Evolutionary conservation across 2,113 vertebrate species (phyloP), one percentile per base, ranked within the genome.

Genomic region (Paracanthobrama guichenoti): DNA sequence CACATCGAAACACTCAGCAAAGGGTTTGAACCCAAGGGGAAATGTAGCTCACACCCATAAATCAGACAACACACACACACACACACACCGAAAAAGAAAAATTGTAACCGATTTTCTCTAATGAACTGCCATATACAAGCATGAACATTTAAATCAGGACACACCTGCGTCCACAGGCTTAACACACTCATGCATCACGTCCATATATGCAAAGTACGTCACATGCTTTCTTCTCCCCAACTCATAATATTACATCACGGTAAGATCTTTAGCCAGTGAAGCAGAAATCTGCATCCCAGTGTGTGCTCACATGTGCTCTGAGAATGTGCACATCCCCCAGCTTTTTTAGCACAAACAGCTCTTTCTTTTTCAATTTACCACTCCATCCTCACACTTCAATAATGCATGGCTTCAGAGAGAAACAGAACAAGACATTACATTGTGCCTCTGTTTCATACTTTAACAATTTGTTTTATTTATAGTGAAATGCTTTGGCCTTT

Each of bases 361-460:
- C 71, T 81, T 79, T 20, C 28, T 79, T 77, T 85, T 85, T 46
- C 80, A 72, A 64, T 80, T 85, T 79, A 82, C 72, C 84, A 66
- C 55, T 74, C 67, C 59, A 74, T 79, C 71, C 31, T 79, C 31
- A 42, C 46, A 31, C 79, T 55, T 85, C 12, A 85, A 83, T 83
- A 72, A 79, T 81, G 71, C 69, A 85, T 85, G 75, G 8, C 50
- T 39, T 76, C 42, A 31, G 39, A 69, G 74, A 55, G 66, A 59
- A 44, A 46, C 3, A 81, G 71, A 67, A n/a, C 13, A 26, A 69
- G 6, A 35, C 24, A 42, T 22, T 71, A 44, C 22, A 22, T 8
- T 35, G 59, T 20, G 4, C n/a, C n/a, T 46, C n/a, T 13, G 6
- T 48, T 73, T 62, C 10, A n/a, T 62, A 12, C n/a, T 62, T 62